Evolutionary conservation across 2,113 vertebrate genomes (phyloP).

Genomic region (Platichthys stellatus): DNA sequence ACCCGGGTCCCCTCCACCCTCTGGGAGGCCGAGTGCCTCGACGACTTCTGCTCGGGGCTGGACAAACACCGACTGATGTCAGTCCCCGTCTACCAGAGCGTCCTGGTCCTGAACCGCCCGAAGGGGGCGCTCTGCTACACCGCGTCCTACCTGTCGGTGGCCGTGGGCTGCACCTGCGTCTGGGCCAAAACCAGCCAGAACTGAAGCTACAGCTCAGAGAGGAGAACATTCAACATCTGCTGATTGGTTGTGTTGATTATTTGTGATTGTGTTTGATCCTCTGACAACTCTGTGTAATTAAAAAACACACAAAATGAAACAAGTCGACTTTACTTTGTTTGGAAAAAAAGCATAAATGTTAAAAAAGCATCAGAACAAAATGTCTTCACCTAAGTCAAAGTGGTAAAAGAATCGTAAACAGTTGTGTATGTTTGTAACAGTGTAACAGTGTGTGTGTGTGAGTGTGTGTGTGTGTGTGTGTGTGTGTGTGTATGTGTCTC

Average conservation of each 20-base stretch:
- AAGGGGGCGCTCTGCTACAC: slow-evolving; percentile 47
- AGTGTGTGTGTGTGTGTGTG: neutral
- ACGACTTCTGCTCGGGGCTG: neutral
- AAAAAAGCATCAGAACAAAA: no score
- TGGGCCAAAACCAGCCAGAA: neutral
- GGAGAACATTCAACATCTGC: neutral
- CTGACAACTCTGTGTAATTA: neutral
- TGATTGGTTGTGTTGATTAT: neutral
- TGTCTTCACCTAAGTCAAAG: no score
- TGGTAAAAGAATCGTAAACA: no score
- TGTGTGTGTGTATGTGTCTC: slow-evolving; percentile 5
- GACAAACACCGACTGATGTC: slow-evolving; percentile 54
- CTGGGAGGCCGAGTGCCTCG: slow-evolving; percentile 75
- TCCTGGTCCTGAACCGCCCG: slow-evolving; percentile 66
- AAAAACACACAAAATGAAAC: neutral
- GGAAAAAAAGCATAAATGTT: no score
- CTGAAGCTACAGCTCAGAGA: neutral
- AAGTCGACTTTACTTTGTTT: no score
- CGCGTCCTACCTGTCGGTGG: slow-evolving; percentile 41
- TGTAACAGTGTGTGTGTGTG: neutral
- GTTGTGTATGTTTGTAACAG: no score
- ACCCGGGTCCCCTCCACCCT: slow-evolving; percentile 70
- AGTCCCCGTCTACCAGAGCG: slow-evolving; percentile 68
- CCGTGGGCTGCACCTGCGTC: slow-evolving; percentile 77
- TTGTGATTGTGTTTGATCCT: neutral